A percentile compares a stretch with the other conserved stretches of the same genome.
phyloP scores from a whole-genome alignment of 2,113 vertebrate species.

The Felis chaus region DNA sequence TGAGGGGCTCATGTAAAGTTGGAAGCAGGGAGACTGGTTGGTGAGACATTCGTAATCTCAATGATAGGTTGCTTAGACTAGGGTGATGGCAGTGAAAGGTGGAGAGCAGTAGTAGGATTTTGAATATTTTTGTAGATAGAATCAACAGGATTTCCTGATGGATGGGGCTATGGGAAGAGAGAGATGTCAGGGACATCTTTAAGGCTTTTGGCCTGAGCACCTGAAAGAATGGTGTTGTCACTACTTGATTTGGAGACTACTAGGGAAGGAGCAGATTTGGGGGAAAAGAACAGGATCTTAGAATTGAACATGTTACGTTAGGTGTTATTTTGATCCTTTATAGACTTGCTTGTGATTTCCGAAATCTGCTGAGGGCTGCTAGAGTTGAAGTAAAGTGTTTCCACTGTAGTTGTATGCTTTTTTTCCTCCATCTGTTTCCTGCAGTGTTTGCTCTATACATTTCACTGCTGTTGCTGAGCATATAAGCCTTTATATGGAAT shows the following conservation, averaged over 20 bases:
- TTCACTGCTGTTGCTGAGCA: not conserved
- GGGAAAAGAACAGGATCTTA: not conserved
- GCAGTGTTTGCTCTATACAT: not conserved
- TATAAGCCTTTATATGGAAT: not conserved
- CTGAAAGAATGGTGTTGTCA: not conserved
- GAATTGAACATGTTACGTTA: not conserved
- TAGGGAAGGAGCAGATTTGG: not conserved
- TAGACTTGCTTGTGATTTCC: not conserved
- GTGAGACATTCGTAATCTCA: not conserved
- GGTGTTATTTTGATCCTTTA: not conserved
- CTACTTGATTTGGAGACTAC: not conserved
- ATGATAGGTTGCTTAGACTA: not conserved
- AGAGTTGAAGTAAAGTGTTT: not conserved
- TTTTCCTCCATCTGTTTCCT: not conserved
- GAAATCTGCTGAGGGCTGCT: not conserved
- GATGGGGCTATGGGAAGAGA: not conserved
- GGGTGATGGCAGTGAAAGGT: not conserved
- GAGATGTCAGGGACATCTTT: not conserved
- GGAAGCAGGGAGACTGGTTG: not conserved
- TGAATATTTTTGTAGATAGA: not conserved
- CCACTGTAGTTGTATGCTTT: not conserved
- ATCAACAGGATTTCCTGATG: not conserved
- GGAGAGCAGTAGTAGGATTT: not conserved
- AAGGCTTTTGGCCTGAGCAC: not conserved
- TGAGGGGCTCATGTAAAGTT: not conserved